phyloP scores from a whole-genome alignment of 2,797 vertebrate species.

The Podargus strigoides region DNA sequence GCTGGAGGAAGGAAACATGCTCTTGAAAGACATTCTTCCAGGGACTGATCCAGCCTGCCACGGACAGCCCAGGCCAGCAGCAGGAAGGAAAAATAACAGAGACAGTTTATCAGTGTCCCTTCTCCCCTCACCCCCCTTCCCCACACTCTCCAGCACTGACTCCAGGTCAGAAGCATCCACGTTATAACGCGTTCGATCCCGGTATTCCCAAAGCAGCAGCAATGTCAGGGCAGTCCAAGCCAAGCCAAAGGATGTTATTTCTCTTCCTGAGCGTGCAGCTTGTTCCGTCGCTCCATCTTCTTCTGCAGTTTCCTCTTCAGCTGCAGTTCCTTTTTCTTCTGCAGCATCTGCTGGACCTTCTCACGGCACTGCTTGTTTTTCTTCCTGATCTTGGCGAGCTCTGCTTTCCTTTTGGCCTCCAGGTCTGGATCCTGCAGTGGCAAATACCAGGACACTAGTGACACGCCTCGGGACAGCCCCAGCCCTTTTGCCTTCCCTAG shows the following conservation, averaged over 20 bases:
- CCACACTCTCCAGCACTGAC: background rate
- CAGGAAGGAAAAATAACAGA: background rate
- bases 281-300: conserved; percentile 32
- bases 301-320: conserved; percentile 61
- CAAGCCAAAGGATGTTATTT: background rate
- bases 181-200: fast-evolving
- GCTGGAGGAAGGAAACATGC: background rate
- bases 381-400: conserved; percentile 85
- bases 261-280: background rate
- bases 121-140: background rate
- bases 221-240: background rate
- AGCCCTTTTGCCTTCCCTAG: background rate
- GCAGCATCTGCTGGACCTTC: conserved; percentile 73
- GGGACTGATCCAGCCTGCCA: background rate
- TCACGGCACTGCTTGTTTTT: conserved; percentile 82
- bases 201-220: background rate
- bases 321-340: conserved; percentile 63
- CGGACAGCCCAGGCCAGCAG: background rate
- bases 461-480: fast-evolving
- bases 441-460: background rate
- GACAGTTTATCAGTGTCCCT: fast-evolving
- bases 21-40: background rate
- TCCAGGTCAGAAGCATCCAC: background rate
- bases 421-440: conserved; percentile 86
- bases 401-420: conserved; percentile 85